Base-by-base conservation (phyloP, 2,888 invertebrate genomes). In the Tenthredo mesomela region DNA sequence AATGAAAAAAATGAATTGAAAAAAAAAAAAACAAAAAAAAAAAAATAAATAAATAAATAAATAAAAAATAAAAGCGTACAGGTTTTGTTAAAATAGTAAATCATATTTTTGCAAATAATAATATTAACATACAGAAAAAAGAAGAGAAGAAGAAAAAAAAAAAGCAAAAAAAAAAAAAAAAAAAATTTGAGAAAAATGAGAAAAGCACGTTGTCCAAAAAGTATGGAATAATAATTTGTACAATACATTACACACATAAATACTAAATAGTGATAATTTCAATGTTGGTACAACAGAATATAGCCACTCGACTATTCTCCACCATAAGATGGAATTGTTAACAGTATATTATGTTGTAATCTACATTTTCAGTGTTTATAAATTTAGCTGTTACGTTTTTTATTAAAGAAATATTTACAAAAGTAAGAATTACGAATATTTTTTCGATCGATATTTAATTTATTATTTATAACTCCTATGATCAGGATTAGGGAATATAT, bases 171-270 rank as follows among this genome's bases (percentile, higher is more conserved):
- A 89, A 88, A 88, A 86, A 85, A 87, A 71, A 33, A 47, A 71
- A 86, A 21, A n/a, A 47, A 75, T n/a, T n/a, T n/a, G n/a, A 78
- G 84, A 47, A 21, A 33, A 87, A 86, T 87, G 88, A 89, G 85
- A 88, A 90, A 88, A 90, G 90, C 89, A 88, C 91, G 90, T 88
- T 92, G 91, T 92, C 92, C 91, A 90, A 92, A 91, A 90, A 89
- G 91, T 92, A 92, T 92, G 90, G 89, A 92, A 90, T 90, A 89
- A 92, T 91, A 89, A 92, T 91, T 92, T 92, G 91, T 92, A 91
- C 89, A 89, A 91, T 92, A 91, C 87, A 90, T 90, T 90, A 88
- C 86, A 87, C 87, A 89, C 85, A 73, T 37, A 43, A 73, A 43
- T 86, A 87, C 40, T 87, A 89, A 85, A 86, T 90, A 90, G 89